Percentiles rank a stretch among this genome's conserved stretches.
These are phyloP conservation scores for Marasmarcha lunaedactyla DNA, from an alignment of 2,888 invertebrate species.

Conservation along the genomic window DNA sequence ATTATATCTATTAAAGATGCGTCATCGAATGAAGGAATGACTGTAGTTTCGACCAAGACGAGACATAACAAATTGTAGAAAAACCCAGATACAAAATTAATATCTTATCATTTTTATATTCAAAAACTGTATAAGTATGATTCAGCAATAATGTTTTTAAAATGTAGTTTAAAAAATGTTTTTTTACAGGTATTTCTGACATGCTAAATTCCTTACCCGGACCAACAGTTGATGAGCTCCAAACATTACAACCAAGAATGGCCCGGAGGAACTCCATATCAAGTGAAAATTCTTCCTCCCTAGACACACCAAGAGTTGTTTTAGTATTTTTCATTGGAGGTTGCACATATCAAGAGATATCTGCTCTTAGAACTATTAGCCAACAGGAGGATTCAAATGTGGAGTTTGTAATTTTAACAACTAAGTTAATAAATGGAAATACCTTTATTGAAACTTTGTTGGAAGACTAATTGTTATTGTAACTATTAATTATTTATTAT, in stretches of 20 bases:
- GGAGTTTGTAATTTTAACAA: constrained; percentile 91
- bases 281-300: constrained; percentile 66
- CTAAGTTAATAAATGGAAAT: constrained; percentile 91
- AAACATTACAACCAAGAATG: constrained; percentile 69
- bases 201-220: constrained; percentile 87
- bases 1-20: no score
- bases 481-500: constrained; percentile 6
- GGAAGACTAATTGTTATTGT: constrained; percentile 44
- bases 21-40: no score
- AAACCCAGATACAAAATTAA: no score
- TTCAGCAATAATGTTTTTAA: no score
- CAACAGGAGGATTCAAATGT: constrained; percentile 86
- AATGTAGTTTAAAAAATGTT: not conserved
- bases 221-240: constrained; percentile 76
- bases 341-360: constrained; percentile 94
- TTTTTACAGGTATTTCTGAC: constrained; percentile 78
- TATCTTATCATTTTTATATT: no score
- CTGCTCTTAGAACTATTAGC: constrained; percentile 78
- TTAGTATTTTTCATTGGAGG: constrained; percentile 97
- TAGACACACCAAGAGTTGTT: constrained; percentile 77
- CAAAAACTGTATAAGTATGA: no score
- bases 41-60: no score
- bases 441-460: constrained; percentile 84
- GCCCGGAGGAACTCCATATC: constrained; percentile 69
- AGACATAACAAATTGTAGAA: no score